Percentiles rank a stretch among this genome's conserved stretches.
Evolutionary conservation across 2,888 invertebrate genomes (phyloP).

Genomic region (Pollenia angustigena): DNA sequence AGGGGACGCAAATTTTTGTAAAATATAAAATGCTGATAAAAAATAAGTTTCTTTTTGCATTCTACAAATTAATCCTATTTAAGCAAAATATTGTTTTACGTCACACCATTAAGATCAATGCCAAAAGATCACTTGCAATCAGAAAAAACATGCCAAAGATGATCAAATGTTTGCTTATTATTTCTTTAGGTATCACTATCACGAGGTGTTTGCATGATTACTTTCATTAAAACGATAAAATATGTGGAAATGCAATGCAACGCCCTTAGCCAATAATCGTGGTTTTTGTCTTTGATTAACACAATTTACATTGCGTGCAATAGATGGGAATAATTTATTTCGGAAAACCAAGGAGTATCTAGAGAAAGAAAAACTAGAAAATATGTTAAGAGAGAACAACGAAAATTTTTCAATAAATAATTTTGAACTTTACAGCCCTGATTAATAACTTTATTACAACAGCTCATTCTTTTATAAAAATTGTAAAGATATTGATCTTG

Average conservation of each 20-base stretch:
- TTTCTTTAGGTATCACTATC: conserved; percentile 27
- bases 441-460: no score
- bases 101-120: conserved; percentile 20
- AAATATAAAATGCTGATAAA: not conserved
- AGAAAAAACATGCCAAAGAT: conserved; percentile 39
- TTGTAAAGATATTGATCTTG: no score
- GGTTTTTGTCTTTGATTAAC: not conserved
- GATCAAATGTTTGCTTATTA: conserved; percentile 26
- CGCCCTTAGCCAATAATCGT: not conserved
- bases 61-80: conserved; percentile 15
- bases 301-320: no score
- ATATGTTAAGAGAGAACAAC: no score
- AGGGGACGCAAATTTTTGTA: not conserved
- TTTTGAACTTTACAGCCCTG: no score
- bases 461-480: no score
- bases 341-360: no score
- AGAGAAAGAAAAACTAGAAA: no score
- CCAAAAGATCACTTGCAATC: conserved; percentile 32
- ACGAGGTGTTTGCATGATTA: conserved; percentile 29
- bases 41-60: not conserved
- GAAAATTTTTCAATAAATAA: no score
- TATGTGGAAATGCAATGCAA: conserved; percentile 3
- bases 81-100: conserved; percentile 30
- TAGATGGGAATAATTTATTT: no score
- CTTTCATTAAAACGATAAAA: not conserved